Conservation (phyloP, 1,140 invertebrate species). For the Drepana arcuata region DNA sequence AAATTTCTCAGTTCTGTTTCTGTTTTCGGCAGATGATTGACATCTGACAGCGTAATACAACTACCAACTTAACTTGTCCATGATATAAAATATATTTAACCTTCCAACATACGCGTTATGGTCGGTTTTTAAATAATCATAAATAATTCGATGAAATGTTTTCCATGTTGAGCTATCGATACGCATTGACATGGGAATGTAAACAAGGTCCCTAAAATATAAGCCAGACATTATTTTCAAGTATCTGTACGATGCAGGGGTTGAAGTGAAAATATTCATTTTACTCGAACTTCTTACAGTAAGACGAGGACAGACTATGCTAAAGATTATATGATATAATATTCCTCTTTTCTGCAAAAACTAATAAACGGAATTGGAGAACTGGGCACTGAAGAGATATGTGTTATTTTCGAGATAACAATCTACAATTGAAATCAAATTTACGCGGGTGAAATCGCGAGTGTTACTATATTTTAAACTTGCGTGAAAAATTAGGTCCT, state of each 20-base stretch:
- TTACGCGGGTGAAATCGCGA: too few species aligned
- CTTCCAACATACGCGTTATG: slow-evolving; percentile 4
- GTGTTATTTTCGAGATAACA: too few species aligned
- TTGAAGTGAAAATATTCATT: not conserved
- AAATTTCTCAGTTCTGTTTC: slow-evolving; percentile 16
- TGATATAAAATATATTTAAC: not conserved
- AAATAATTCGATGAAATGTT: slow-evolving; percentile 6
- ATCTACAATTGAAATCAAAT: too few species aligned
- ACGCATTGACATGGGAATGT: slow-evolving; percentile 42
- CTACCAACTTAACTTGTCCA: not conserved
- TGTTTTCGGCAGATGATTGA: slow-evolving; percentile 27
- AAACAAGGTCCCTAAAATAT: slow-evolving; percentile 34
- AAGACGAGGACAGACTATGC: not conserved
- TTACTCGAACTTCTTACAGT: not conserved
- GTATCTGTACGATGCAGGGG: slow-evolving; percentile 1
- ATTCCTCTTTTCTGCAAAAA: too few species aligned
- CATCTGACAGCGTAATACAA: slow-evolving; percentile 16
- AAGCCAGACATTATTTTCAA: slow-evolving; percentile 24
- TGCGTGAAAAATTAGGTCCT: too few species aligned
- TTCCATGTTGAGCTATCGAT: slow-evolving; percentile 27
- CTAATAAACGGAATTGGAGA: too few species aligned
- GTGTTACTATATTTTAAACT: too few species aligned
- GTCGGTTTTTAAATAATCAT: slow-evolving; percentile 1
- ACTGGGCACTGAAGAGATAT: too few species aligned
- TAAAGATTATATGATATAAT: not conserved